phyloP scores from a whole-genome alignment of 2,113 vertebrate genomes.

The Prolemur simus region DNA sequence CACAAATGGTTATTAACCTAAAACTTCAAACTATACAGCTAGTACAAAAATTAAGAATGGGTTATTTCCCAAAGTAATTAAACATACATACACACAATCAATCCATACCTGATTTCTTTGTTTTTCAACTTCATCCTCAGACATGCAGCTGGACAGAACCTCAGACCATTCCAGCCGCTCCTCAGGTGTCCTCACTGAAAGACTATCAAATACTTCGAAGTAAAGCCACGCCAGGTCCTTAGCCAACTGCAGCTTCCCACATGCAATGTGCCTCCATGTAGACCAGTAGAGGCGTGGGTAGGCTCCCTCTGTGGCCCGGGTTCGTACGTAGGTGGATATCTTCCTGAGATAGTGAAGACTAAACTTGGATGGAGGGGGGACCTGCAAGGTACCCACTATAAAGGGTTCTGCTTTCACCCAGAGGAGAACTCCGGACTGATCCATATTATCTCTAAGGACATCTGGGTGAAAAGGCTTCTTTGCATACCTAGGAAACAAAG shows the following conservation, averaged over 20 bases:
- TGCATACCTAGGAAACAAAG: conserved; percentile 73
- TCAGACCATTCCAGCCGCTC: conserved; percentile 92
- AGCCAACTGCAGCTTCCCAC: conserved; percentile 94
- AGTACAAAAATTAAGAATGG: not conserved
- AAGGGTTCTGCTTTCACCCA: conserved; percentile 96
- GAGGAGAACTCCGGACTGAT: conserved; percentile 83
- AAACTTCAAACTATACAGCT: not conserved
- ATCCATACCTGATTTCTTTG: conserved; percentile 89
- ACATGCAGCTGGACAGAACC: conserved; percentile 87
- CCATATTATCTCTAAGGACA: conserved; percentile 83
- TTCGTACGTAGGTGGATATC: conserved; percentile 90
- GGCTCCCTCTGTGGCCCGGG: conserved; percentile 86
- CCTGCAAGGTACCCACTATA: conserved; percentile 90
- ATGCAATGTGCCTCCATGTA: conserved; percentile 95
- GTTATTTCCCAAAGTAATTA: conserved; percentile 14
- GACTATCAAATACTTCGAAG: conserved; percentile 93
- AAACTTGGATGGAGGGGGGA: conserved; percentile 91
- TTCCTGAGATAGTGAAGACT: conserved; percentile 94
- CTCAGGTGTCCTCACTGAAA: conserved; percentile 80
- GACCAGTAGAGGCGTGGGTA: conserved; percentile 91
- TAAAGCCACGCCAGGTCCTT: conserved; percentile 95
- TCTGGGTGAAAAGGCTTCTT: conserved; percentile 64
- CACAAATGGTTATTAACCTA: not conserved
- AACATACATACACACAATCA: not conserved
- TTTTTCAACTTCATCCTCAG: conserved; percentile 89